A percentile compares a stretch with the other conserved stretches of the same genome.
Conservation (phyloP, 2,797 vertebrate species). For the Coilia nasus region DNA sequence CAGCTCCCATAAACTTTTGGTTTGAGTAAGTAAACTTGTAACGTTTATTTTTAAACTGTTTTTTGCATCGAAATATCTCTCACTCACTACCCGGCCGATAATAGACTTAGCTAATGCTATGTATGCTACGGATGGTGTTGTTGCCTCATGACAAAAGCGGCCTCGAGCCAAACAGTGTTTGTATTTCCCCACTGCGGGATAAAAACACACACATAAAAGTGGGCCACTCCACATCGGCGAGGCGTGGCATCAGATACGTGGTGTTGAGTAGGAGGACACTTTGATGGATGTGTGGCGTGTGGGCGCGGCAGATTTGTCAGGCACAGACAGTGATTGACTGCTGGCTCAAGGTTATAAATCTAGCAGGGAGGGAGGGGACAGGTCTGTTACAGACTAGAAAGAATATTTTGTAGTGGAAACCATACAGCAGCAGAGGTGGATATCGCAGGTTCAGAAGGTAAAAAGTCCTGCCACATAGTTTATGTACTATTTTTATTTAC, state of each 20-base stretch:
- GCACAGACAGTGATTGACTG: conserved; percentile 49
- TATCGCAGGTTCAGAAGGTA: no score
- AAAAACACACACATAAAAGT: background rate
- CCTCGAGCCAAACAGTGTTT: background rate
- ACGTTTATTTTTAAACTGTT: no score
- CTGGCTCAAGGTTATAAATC: conserved; percentile 36
- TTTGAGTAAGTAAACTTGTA: no score
- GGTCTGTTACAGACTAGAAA: background rate
- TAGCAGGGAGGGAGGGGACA: background rate
- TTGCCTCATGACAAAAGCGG: background rate
- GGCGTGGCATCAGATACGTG: background rate
- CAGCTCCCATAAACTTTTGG: no score
- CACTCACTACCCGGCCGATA: no score
- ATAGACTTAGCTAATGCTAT: no score
- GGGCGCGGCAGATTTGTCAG: conserved; percentile 28
- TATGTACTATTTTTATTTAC: no score
- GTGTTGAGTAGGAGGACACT: conserved; percentile 9
- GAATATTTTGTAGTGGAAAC: background rate
- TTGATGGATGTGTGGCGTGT: background rate
- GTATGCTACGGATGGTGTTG: background rate
- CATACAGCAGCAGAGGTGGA: background rate
- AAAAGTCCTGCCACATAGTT: no score
- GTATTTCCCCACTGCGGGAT: background rate
- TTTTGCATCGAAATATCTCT: no score
- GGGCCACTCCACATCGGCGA: background rate